Conservation (phyloP, 2,888 invertebrate genomes). For the Monopis laevigella region DNA sequence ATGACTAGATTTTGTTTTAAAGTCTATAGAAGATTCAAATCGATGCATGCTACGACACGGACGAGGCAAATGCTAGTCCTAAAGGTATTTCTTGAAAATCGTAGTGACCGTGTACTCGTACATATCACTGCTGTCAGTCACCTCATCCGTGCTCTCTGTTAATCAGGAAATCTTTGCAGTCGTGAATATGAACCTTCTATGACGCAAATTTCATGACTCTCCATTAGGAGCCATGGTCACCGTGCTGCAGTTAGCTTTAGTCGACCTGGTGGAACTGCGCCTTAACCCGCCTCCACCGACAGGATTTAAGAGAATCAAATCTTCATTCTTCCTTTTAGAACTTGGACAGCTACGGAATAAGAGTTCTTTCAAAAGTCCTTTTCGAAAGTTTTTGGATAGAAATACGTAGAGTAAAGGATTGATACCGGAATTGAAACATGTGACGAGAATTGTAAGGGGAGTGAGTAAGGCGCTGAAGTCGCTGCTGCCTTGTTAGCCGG, state of each 20-base stretch:
- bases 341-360: slow-evolving; percentile 68
- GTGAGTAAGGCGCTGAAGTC: slow-evolving; percentile 82
- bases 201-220: slow-evolving; percentile 56
- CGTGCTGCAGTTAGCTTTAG: slow-evolving; percentile 64
- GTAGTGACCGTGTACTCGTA: slow-evolving; percentile 52
- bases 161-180: slow-evolving; percentile 59
- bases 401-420: slow-evolving; percentile 93
- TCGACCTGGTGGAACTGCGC: slow-evolving; percentile 60
- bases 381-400: slow-evolving; percentile 81
- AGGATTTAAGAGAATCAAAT: slow-evolving; percentile 50
- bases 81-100: slow-evolving; percentile 45
- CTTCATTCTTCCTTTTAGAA: slow-evolving; percentile 45
- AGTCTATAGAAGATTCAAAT: too few species aligned
- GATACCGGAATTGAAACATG: slow-evolving; percentile 90
- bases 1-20: too few species aligned
- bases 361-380: slow-evolving; percentile 86
- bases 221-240: slow-evolving; percentile 60
- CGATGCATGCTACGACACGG: too few species aligned
- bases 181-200: slow-evolving; percentile 48
- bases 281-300: slow-evolving; percentile 49
- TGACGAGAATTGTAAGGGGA: slow-evolving; percentile 85
- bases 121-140: slow-evolving; percentile 53
- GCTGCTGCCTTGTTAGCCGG: slow-evolving; percentile 73
- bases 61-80: too few species aligned
- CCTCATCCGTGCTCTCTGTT: slow-evolving; percentile 59